These are phyloP conservation scores for Celastrina argiolus DNA, from an alignment of 2,888 invertebrate species.

Conservation along the genomic window DNA sequence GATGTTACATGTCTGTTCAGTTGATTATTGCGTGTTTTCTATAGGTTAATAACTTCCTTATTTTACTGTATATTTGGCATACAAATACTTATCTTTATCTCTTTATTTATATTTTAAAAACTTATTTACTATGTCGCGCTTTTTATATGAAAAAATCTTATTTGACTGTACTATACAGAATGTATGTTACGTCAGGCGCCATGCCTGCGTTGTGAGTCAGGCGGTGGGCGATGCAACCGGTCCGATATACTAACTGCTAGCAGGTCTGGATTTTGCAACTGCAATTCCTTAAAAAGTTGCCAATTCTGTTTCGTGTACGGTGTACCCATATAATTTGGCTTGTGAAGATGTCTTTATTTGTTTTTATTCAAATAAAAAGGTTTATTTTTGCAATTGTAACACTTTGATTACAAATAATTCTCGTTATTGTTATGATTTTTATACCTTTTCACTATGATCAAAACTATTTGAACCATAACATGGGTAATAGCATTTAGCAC, in stretches of 20 bases:
- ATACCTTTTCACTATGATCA: too few relatives aligned
- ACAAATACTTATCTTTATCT: too few relatives aligned
- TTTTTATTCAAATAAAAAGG: background rate
- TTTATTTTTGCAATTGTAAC: background rate
- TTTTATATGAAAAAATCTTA: background rate
- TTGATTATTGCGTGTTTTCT: too few relatives aligned
- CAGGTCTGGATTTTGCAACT: conserved; percentile 36
- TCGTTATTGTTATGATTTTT: too few relatives aligned
- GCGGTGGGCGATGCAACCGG: conserved; percentile 39
- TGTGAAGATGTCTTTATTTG: background rate
- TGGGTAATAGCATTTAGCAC: too few relatives aligned
- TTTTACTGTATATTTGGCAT: too few relatives aligned
- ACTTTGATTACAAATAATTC: background rate
- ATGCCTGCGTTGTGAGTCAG: conserved; percentile 32
- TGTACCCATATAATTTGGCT: background rate
- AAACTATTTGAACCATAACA: too few relatives aligned
- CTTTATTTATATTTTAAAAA: too few relatives aligned
- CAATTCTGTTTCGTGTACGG: background rate
- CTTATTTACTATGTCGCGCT: too few relatives aligned
- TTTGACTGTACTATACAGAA: too few relatives aligned
- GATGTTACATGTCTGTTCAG: too few relatives aligned
- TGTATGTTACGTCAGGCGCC: conserved; percentile 42
- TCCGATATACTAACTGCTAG: conserved; percentile 33
- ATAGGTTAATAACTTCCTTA: too few relatives aligned
- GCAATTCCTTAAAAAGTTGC: conserved; percentile 30